phyloP scores from a whole-genome alignment of 2,888 invertebrate species.

The Caenorhabditis sinica region DNA sequence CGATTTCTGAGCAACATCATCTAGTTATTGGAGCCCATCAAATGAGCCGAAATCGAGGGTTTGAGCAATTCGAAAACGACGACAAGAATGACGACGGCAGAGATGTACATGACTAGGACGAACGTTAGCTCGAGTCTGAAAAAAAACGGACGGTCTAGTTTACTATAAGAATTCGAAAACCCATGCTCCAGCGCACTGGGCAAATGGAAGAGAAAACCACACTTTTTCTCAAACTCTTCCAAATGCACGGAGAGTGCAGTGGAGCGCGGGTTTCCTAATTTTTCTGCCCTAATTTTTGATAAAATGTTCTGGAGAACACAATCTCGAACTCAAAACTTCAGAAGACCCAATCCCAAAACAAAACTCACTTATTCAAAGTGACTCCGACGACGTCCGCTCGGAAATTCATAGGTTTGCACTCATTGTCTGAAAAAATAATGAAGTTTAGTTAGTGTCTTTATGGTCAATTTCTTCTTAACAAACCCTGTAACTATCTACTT shows the following conservation, averaged over 20 bases:
- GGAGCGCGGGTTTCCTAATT: neutral
- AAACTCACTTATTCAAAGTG: constrained; percentile 59
- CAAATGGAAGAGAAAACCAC: too few relatives aligned
- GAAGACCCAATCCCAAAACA: too few relatives aligned
- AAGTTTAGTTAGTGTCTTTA: too few relatives aligned
- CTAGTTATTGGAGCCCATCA: constrained; percentile 34
- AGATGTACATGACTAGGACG: constrained; percentile 70
- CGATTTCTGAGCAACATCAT: neutral
- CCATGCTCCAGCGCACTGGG: too few relatives aligned
- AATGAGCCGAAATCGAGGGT: constrained; percentile 69
- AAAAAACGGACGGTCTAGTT: constrained; percentile 19
- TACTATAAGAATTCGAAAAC: too few relatives aligned
- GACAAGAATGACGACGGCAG: constrained; percentile 75
- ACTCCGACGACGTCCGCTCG: constrained; percentile 60
- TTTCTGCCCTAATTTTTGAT: neutral
- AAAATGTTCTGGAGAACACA: too few relatives aligned
- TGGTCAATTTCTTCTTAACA: neutral
- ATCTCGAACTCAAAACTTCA: too few relatives aligned
- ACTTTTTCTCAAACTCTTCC: too few relatives aligned
- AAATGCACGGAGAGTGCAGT: too few relatives aligned
- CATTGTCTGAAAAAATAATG: constrained; percentile 49
- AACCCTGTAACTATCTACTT: too few relatives aligned
- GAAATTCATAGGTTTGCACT: constrained; percentile 8
- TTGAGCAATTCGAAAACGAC: constrained; percentile 77
- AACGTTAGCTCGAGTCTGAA: constrained; percentile 71